Base-by-base conservation (phyloP, 2,797 vertebrate species). In the Antrozous pallidus region DNA sequence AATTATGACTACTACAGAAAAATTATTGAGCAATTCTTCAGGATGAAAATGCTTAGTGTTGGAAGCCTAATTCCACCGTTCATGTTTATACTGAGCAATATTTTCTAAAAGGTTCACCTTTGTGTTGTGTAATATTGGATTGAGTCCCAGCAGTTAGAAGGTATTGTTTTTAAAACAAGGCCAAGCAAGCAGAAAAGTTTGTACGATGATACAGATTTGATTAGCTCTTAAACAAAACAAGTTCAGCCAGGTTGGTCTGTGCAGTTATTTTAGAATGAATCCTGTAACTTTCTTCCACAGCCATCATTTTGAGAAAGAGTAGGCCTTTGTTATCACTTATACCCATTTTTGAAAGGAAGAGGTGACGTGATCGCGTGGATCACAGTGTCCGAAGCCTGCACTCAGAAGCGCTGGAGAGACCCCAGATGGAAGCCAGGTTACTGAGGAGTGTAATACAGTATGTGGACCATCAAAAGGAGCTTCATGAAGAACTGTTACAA, bases 101-200 rank as follows among this genome's bases (percentile, higher is more conserved):
- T 96, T 98, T 97, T 97, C 94, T 96, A 90, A 95, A 86, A 80
- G 96, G 82, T 92, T 97, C 96, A 94, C 90, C 94, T 95, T 96
- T 88, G 89, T 97, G 96, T 97, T 97, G 96, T 97, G 96, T 91
- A 98, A 97, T 97, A 96, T 80, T 98, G 97, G 97, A 97, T 94
- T 96, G 93, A 80, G 91, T 97, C 95, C 97, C 96, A 98, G 81
- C 88, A 97, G 97, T 97, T 98, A 96, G 97, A 97, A 98, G 97
- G 94, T 97, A 97, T 97, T 98, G 96, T 97, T 98, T 97, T 96
- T 97, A 95, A 98, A 98, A 97, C 96, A 98, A 98, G 97, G 97
- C 97, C 98, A 98, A 98, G 95, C 98, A 98, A 98, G 98, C 94
- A 98, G 95, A 97, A 83, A 98, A 98, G 94, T 98, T 97, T 98